Evolutionary conservation across 2,113 vertebrate species (phyloP).

Genomic region (Pterophyllum scalare): DNA sequence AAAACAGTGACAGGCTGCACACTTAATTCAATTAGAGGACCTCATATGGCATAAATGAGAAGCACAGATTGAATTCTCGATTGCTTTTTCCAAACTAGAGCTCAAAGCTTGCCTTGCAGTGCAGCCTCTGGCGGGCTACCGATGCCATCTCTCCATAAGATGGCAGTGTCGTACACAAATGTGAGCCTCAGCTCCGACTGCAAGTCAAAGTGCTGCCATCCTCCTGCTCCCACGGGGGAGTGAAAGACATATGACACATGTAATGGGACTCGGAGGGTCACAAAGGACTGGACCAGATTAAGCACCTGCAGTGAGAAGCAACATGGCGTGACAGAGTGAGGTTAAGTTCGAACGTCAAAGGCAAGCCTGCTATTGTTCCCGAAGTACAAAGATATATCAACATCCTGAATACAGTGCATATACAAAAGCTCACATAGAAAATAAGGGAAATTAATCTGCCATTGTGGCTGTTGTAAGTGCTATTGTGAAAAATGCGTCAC

Average conservation of each 20-base stretch:
- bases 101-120: constrained; percentile 84
- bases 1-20: constrained; percentile 3
- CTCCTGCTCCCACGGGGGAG: constrained; percentile 89
- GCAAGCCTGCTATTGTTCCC: background rate
- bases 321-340: background rate
- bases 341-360: background rate
- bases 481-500: background rate
- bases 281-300: constrained; percentile 95
- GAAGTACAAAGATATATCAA: background rate
- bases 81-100: background rate
- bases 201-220: constrained; percentile 97
- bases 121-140: constrained; percentile 93
- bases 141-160: constrained; percentile 94
- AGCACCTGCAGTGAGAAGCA: constrained; percentile 83
- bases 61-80: background rate
- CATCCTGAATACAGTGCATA: background rate
- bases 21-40: background rate
- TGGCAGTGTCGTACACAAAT: constrained; percentile 98
- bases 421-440: background rate
- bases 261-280: constrained; percentile 93
- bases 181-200: constrained; percentile 94
- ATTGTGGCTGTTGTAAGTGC: background rate
- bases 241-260: constrained; percentile 96
- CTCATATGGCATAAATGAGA: background rate
- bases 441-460: background rate